Evolutionary conservation across 2,888 invertebrate species (phyloP).

Genomic region (Parnassius orleans): DNA sequence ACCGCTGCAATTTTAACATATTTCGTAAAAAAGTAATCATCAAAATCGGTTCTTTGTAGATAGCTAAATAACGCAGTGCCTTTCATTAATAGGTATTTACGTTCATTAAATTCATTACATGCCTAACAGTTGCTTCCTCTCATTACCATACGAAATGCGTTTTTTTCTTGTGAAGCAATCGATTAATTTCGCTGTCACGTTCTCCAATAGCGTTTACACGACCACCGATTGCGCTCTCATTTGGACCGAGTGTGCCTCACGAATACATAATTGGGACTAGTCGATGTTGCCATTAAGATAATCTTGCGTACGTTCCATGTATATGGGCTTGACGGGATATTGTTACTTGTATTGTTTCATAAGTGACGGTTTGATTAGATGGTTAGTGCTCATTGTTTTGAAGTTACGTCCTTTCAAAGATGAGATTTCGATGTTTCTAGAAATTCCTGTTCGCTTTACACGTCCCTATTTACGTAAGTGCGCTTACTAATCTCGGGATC

Average conservation of each 20-base stretch:
- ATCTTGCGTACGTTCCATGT: constrained; percentile 49
- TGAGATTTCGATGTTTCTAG: constrained; percentile 2
- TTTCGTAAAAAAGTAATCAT: no score
- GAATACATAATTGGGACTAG: constrained; percentile 73
- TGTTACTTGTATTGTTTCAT: constrained; percentile 21
- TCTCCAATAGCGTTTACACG: constrained; percentile 56
- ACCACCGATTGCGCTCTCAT: constrained; percentile 75
- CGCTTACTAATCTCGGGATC: no score
- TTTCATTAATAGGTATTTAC: no score
- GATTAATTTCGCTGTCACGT: constrained; percentile 61
- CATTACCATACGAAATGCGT: constrained; percentile 7
- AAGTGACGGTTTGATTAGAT: constrained; percentile 17
- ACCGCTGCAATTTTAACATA: no score
- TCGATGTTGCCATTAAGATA: constrained; percentile 68
- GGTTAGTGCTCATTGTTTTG: constrained; percentile 18
- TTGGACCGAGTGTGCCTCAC: constrained; percentile 70
- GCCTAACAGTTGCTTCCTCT: not conserved
- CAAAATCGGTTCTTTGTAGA: no score
- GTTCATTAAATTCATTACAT: not conserved
- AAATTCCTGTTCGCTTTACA: not conserved
- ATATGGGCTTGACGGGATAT: constrained; percentile 41
- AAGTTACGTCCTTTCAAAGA: constrained; percentile 3
- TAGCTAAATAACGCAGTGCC: no score
- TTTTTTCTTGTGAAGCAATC: constrained; percentile 46
- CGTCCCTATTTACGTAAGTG: not conserved